Evolutionary conservation across 1,140 invertebrate species (phyloP), one percentile per base, ranked within the genome.

Genomic region (Liolophura sinensis): DNA sequence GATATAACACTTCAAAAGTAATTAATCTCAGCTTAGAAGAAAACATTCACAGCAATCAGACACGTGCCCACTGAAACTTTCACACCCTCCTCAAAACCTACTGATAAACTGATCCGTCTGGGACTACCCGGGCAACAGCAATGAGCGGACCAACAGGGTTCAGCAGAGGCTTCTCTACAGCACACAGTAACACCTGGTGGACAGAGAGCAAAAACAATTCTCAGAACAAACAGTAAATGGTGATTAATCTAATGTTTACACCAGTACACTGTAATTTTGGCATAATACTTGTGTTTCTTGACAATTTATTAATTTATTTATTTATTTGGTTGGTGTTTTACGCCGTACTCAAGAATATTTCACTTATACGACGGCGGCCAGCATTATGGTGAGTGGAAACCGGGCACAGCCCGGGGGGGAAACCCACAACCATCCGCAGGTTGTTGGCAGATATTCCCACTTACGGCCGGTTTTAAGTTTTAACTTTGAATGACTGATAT

Each of bases 121-220:
- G 78, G 15, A 81, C 78, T 51, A 82, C 75, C 52, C 78, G 73
- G 12, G 81, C 79, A 18, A 81, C 79, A 62, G 79, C 78, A 46
- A 80, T 77, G 14, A 82, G 69, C 0, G 79, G 76, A 14, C 81
- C 81, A 12, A 74, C 50, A 14, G 78, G 73, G 47, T 73, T 75
- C 54, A 72, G 67, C 22, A 82, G 61, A 16, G 74, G 74, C 46
- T 57, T 59, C 65, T 80, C 73, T 1, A 80, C 75, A 18, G 69
- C 64, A 65, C 73, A 62, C 12, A 82, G 65, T 51, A 76, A 71
- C 6, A 75, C 74, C 78, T 81, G 62, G 7, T 60, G 66, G 5
- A 61, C 47, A 60, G 16, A 18, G 20, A n/a, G 3, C 22, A 67
- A 18, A n/a, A 20, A n/a, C n/a, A n/a, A n/a, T n/a, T n/a, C n/a